These are phyloP conservation scores for Peromyscus attwateri DNA, from an alignment of 2,797 vertebrate genomes.

Conservation along the genomic window DNA sequence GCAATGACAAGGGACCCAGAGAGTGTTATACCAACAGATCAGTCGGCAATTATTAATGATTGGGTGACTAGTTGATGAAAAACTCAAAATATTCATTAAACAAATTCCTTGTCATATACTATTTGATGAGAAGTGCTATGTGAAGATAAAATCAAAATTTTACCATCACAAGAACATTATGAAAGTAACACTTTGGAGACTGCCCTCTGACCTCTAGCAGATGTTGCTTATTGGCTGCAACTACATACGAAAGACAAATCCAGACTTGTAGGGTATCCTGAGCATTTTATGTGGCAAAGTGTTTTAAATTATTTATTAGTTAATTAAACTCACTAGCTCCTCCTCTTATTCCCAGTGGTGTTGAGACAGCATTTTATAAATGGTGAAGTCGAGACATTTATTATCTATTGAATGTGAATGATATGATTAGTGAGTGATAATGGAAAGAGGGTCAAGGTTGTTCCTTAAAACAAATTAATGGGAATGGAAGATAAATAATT, in stretches of 20 bases:
- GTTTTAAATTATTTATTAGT: slow-evolving; percentile 66
- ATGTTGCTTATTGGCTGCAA: background rate
- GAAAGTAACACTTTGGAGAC: background rate
- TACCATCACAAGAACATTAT: slow-evolving; percentile 18
- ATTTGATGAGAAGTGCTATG: slow-evolving; percentile 32
- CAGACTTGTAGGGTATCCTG: background rate
- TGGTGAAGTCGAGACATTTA: slow-evolving; percentile 54
- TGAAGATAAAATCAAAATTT: slow-evolving; percentile 9
- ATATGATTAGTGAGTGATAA: slow-evolving; percentile 61
- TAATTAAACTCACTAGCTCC: slow-evolving; percentile 67
- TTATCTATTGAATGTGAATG: slow-evolving; percentile 16
- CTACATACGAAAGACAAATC: background rate
- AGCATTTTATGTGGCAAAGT: background rate
- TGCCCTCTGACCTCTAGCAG: background rate
- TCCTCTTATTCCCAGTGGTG: background rate
- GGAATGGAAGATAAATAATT: slow-evolving; percentile 55
- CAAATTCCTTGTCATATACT: slow-evolving; percentile 47
- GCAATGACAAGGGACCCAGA: background rate
- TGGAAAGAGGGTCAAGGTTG: background rate
- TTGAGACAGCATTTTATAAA: slow-evolving; percentile 45
- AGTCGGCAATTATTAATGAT: background rate
- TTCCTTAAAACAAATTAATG: slow-evolving; percentile 53
- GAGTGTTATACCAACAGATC: background rate
- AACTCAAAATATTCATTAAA: slow-evolving; percentile 59
- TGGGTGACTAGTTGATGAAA: slow-evolving; percentile 28